Evolutionary conservation across 2,888 invertebrate genomes (phyloP), one percentile per base, ranked within the genome.

Genomic region (Palloptera scutellata): DNA sequence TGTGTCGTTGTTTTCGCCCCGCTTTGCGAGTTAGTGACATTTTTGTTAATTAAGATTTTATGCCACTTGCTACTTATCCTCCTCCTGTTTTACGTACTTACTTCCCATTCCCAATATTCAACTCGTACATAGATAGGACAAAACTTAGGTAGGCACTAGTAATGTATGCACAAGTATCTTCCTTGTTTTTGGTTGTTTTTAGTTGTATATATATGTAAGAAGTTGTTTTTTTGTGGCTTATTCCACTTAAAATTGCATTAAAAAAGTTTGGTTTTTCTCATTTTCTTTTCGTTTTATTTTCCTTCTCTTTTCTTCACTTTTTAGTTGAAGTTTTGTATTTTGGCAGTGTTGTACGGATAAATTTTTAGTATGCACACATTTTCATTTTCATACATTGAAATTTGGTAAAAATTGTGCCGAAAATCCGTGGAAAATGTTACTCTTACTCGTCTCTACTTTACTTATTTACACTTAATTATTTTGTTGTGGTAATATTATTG

Each of bases 241-340:
- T 54, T 13, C 54, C 54, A 54, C 54, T 54, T 54, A 54, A 54
- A 54, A 54, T 54, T 54, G 20, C 54, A 54, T 54, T 54, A 54
- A 54, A 54, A 54, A 17, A 12, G 13, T 54, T 30, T 30, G 11
- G 5, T 48, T 13, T 48, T 13, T 48, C n/a, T n/a, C n/a, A n/a
- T n/a, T n/a, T n/a, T n/a, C n/a, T n/a, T n/a, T n/a, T n/a, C n/a
- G n/a, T 48, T 48, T 15, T 54, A 8, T 54, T n/a, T 54, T n/a
- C n/a, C 11, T 15, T 53, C 15, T 53, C 43, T 17, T 54, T 19
- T 19, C 19, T 54, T 15, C 40, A 17, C 12, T 13, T 52, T 48
- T 12, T 45, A 8, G 1, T 55, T 55, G 17, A 3, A 19, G 9
- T 48, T 61, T n/a, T n/a, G n/a, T n/a, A n/a, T n/a, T n/a, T 61